phyloP scores from a whole-genome alignment of 2,888 invertebrate genomes.

The Hirudinaria manillensis region DNA sequence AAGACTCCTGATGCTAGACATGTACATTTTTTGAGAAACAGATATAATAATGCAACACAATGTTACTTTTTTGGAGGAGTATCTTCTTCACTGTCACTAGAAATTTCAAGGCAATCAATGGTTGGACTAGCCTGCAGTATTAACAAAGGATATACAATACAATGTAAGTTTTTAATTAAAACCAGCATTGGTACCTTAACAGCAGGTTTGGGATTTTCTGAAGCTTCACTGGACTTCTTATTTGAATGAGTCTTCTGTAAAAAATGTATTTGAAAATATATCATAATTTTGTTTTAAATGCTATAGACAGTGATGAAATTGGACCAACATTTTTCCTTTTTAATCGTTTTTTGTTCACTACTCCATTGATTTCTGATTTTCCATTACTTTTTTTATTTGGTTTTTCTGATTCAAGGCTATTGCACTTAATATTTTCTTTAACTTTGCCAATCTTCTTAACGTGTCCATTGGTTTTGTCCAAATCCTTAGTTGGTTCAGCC shows the following conservation, averaged over 20 bases:
- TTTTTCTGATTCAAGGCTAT: no score
- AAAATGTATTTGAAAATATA: neutral
- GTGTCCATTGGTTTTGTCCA: no score
- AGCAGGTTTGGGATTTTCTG: neutral
- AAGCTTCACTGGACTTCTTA: neutral
- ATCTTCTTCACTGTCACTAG: constrained; percentile 24
- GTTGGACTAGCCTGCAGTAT: neutral
- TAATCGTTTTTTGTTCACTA: no score
- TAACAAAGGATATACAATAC: no score
- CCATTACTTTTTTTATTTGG: no score
- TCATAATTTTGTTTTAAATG: no score
- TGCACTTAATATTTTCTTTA: no score
- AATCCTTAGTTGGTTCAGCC: neutral
- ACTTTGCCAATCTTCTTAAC: no score
- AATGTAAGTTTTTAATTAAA: neutral
- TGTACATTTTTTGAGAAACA: neutral
- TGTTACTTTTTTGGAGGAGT: neutral
- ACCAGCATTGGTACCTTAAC: neutral
- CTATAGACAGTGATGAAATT: no score
- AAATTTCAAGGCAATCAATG: constrained; percentile 5
- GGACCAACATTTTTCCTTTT: no score
- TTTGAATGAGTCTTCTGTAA: neutral
- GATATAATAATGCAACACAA: neutral
- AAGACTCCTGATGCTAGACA: no score
- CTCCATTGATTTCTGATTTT: no score